A percentile compares a stretch with the other conserved stretches of the same genome.
phyloP scores from a whole-genome alignment of 2,888 invertebrate species.

The Heliconius sara region DNA sequence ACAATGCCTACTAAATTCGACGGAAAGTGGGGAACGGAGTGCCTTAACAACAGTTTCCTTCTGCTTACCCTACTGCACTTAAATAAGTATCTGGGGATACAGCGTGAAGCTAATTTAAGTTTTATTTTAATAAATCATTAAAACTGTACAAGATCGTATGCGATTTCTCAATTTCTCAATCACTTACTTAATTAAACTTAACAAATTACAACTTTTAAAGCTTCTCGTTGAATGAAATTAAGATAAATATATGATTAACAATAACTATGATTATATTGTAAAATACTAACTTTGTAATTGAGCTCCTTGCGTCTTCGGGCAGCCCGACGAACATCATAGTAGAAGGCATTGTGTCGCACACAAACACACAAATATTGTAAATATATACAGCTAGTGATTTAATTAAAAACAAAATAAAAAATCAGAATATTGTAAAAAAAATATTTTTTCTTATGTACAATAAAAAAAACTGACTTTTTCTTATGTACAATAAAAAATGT shows the following conservation, averaged over 20 bases:
- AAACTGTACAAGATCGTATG: not conserved
- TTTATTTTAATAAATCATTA: not conserved
- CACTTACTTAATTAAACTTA: not conserved
- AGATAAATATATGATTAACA: not conserved
- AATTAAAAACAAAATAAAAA: constrained; percentile 29
- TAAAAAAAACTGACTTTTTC: too few relatives aligned
- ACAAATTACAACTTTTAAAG: not conserved
- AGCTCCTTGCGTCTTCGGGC: constrained; percentile 84
- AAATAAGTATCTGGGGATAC: too few relatives aligned
- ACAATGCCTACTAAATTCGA: too few relatives aligned
- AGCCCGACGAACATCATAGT: constrained; percentile 85
- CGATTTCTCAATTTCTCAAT: not conserved
- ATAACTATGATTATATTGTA: not conserved
- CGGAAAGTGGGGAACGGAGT: too few relatives aligned
- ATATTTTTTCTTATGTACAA: not conserved
- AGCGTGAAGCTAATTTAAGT: too few relatives aligned
- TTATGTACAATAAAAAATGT: too few relatives aligned
- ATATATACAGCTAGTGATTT: not conserved
- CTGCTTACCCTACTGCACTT: too few relatives aligned
- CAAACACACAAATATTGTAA: constrained; percentile 14
- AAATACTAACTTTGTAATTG: constrained; percentile 82
- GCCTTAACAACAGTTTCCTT: too few relatives aligned
- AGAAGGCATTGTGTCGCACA: constrained; percentile 81
- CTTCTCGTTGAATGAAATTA: not conserved
- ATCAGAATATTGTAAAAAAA: constrained; percentile 32